Evolutionary conservation across 2,113 vertebrate genomes (phyloP), one percentile per base, ranked within the genome.

Genomic region (Ammodytes marinus): DNA sequence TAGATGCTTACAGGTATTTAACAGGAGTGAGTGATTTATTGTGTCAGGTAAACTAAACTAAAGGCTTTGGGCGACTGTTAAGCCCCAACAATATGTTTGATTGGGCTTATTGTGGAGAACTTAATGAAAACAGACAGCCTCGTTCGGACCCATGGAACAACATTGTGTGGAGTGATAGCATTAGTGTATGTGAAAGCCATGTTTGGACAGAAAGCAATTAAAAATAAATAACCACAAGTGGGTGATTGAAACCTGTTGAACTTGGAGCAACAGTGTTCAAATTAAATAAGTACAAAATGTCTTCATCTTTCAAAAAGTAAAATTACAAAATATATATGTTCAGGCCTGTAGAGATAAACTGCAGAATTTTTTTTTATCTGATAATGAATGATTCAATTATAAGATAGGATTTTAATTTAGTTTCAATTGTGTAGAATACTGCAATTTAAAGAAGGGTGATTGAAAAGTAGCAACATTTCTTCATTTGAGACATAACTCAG

Each of bases 1-100:
- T 65, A 59, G 53, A 66, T 88, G 92, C 92, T 94, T 93, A 93
- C 90, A 89, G 89, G 91, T 93, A 88, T 93, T 95, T 93, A 92
- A 89, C 68, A 35, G 66, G 85, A 86, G 88, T 92, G 71, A 83
- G 65, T 92, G 77, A 90, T 91, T 80, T 82, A 69, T 71, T 46
- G 80, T 91, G 93, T 91, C 91, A 91, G 91, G 89, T 91, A 80
- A 75, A 87, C 64, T 27, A 77, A 80, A 85, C 27, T 27, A 27
- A 27, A 27, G 27, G 83, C 84, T 60, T 52, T 27, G 43, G 19
- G 65, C 8, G 7, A 69, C 43, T 59, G 69, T 66, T 73, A 15
- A 37, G 70, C 59, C 63, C 59, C 43, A 82, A 77, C 47, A 77
- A 79, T 74, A 12, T 39, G 39, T 58, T 58, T 19, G 17, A 77